Conservation (phyloP, 2,113 vertebrate species). For the Saguinus imperator region DNA sequence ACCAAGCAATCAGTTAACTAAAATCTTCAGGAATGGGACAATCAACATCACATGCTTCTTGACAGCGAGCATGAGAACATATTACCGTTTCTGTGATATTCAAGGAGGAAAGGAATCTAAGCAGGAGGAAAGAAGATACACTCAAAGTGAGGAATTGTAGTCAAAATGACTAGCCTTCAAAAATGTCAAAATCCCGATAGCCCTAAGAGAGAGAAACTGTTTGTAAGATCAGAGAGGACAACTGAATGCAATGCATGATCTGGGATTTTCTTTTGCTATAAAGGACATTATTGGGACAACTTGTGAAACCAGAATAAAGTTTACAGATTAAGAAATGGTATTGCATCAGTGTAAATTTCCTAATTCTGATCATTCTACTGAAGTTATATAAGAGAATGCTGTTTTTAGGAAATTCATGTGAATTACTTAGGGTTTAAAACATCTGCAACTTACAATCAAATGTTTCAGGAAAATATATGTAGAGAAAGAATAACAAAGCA, state of each 20-base stretch:
- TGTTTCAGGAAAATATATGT: not conserved
- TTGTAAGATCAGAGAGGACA: not conserved
- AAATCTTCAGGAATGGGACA: not conserved
- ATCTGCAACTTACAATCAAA: conserved; percentile 22
- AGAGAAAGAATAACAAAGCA: not conserved
- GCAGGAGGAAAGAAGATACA: not conserved
- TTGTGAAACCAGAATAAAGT: not conserved
- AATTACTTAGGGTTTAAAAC: not conserved
- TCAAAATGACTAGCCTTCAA: not conserved
- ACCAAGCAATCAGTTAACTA: not conserved
- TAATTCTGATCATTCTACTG: not conserved
- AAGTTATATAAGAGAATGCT: not conserved
- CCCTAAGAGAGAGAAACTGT: not conserved
- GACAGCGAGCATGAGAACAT: not conserved
- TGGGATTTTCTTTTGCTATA: too few relatives aligned
- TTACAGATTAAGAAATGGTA: not conserved
- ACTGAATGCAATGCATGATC: not conserved
- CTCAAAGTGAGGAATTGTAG: not conserved
- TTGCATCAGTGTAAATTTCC: not conserved
- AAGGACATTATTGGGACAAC: not conserved
- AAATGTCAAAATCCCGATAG: not conserved
- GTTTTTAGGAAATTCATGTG: not conserved
- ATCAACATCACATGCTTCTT: not conserved
- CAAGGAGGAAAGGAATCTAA: not conserved
- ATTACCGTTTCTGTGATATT: not conserved